These are phyloP conservation scores for Larimichthys crocea DNA, from an alignment of 2,113 vertebrate genomes.

Conservation along the genomic window DNA sequence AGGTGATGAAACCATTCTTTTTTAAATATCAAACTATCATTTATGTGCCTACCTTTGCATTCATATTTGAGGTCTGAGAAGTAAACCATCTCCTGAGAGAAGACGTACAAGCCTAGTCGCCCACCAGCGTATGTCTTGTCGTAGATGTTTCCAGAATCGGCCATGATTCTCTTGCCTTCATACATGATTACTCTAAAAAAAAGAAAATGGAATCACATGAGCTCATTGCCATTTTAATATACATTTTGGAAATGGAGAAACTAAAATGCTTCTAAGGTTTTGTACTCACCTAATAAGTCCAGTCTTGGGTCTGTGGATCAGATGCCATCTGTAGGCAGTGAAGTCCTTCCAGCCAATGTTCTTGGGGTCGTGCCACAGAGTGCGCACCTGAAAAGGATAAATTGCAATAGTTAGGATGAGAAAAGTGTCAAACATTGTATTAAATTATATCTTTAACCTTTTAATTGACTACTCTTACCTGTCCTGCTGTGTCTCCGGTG, in stretches of 20 bases:
- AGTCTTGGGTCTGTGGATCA: conserved; percentile 96
- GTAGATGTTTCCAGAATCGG: conserved; percentile 95
- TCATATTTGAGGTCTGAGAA: conserved; percentile 99
- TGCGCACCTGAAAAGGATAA: conserved; percentile 88
- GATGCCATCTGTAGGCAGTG: conserved; percentile 98
- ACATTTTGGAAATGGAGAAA: neutral
- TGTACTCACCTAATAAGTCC: conserved; percentile 93
- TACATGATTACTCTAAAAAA: conserved; percentile 94
- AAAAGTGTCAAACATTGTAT: neutral
- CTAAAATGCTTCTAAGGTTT: neutral
- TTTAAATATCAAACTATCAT: neutral
- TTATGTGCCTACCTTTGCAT: conserved; percentile 91
- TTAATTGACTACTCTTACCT: conserved; percentile 82
- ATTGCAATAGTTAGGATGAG: conserved; percentile 8
- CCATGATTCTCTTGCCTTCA: conserved; percentile 99
- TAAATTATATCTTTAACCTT: neutral
- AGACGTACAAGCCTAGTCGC: conserved; percentile 95
- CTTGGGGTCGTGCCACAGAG: conserved; percentile 97
- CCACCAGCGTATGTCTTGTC: conserved; percentile 98
- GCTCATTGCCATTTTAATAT: neutral
- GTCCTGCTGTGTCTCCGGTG: conserved; percentile 95
- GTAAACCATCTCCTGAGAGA: conserved; percentile 99
- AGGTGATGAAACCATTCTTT: neutral
- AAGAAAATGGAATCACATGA: conserved; percentile 29
- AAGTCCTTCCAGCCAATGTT: conserved; percentile 99